phyloP scores from a whole-genome alignment of 2,888 invertebrate genomes.

The Drosophila robusta region DNA sequence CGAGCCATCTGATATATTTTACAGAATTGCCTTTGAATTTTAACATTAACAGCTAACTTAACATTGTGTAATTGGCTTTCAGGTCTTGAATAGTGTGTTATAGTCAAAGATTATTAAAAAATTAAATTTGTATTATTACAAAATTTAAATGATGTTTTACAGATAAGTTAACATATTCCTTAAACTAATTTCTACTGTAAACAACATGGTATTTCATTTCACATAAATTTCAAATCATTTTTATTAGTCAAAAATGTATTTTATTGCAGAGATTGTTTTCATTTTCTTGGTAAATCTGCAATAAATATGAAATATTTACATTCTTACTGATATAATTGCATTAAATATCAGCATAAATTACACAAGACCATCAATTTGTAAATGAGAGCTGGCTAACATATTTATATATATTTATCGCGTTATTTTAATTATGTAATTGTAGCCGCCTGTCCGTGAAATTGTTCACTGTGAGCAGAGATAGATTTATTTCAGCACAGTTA shows the following conservation, averaged over 20 bases:
- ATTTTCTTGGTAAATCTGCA: neutral
- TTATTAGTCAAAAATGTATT: neutral
- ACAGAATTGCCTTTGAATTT: neutral
- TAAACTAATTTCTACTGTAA: too few species aligned
- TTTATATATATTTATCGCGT: slow-evolving; percentile 1
- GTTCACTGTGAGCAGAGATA: neutral
- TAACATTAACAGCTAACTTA: neutral
- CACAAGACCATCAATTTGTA: slow-evolving; percentile 8
- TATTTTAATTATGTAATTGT: slow-evolving; percentile 13
- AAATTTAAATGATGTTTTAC: too few species aligned
- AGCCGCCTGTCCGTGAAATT: neutral
- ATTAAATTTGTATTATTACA: too few species aligned
- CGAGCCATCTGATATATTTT: too few species aligned
- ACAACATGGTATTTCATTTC: too few species aligned
- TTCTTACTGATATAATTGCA: neutral
- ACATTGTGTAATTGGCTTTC: neutral
- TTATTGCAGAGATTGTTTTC: neutral
- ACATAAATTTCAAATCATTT: neutral
- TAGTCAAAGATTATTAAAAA: too few species aligned
- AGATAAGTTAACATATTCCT: too few species aligned
- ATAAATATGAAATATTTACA: neutral
- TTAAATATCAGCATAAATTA: neutral
- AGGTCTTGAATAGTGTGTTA: too few species aligned
- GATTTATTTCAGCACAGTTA: slow-evolving; percentile 31
- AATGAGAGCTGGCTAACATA: neutral